A percentile compares a stretch with the other conserved stretches of the same genome.
These are phyloP conservation scores for Drosophila bipectinata DNA, from an alignment of 1,140 invertebrate species.

Conservation along the genomic window DNA sequence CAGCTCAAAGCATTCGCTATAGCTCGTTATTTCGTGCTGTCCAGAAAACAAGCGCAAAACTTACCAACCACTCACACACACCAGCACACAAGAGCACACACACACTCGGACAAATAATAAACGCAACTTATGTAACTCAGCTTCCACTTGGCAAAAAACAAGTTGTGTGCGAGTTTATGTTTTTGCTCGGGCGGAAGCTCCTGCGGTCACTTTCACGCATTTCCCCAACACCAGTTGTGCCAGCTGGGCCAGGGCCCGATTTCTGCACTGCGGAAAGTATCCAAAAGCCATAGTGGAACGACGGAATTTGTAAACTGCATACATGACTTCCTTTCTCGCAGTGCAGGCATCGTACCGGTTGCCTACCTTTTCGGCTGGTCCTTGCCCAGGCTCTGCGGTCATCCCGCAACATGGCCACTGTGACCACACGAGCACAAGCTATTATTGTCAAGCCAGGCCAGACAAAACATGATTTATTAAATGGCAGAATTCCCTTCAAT, in stretches of 20 bases:
- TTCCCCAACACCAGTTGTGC: constrained; percentile 57
- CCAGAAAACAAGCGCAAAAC: constrained; percentile 76
- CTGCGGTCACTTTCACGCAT: constrained; percentile 79
- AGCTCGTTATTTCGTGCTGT: constrained; percentile 77
- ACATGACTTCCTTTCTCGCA: not conserved
- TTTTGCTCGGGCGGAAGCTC: constrained; percentile 65
- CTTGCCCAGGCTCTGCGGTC: constrained; percentile 37
- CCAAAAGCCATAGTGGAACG: not conserved
- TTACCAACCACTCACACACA: constrained; percentile 46
- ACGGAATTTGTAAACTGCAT: not conserved
- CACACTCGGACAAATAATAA: constrained; percentile 67
- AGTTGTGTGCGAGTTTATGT: constrained; percentile 70
- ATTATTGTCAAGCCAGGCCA: constrained; percentile 80
- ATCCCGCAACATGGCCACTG: constrained; percentile 63
- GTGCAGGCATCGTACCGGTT: constrained; percentile 8
- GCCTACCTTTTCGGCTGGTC: constrained; percentile 57
- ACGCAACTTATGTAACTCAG: constrained; percentile 78
- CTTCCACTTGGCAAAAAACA: constrained; percentile 36
- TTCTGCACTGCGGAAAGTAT: not conserved
- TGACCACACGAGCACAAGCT: constrained; percentile 75
- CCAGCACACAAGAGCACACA: not conserved
- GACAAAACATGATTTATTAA: constrained; percentile 82
- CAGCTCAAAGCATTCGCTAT: constrained; percentile 61
- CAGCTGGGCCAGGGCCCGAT: constrained; percentile 11
- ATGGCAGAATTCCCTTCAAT: constrained; percentile 81